Percentiles rank a stretch among this genome's conserved stretches.
Conservation (phyloP, 2,113 vertebrate genomes). For the Lathamus discolor region DNA sequence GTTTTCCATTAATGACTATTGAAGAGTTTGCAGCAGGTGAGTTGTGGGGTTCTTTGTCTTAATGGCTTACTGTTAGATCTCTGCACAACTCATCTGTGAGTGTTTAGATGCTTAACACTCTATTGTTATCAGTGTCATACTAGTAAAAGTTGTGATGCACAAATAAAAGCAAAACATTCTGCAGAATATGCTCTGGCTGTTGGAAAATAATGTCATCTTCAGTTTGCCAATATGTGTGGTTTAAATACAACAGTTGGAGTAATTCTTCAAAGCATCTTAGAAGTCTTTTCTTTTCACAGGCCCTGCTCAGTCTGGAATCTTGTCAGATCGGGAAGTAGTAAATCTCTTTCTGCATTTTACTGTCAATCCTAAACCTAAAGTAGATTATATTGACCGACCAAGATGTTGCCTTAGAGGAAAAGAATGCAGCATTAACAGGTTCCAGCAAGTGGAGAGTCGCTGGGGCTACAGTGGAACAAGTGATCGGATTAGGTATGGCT, state of each 20-base stretch:
- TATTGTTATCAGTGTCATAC: background rate
- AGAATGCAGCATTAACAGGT: slow-evolving; percentile 91
- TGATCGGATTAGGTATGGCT: slow-evolving; percentile 88
- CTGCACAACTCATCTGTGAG: background rate
- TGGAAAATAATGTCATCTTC: background rate
- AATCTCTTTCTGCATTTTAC: slow-evolving; percentile 97
- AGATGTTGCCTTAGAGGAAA: slow-evolving; percentile 92
- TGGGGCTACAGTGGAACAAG: slow-evolving; percentile 97
- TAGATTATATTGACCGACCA: slow-evolving; percentile 91
- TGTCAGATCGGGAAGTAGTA: slow-evolving; percentile 92
- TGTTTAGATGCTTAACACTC: background rate
- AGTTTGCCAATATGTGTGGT: background rate
- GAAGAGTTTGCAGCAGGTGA: slow-evolving; percentile 94
- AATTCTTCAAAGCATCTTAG: background rate
- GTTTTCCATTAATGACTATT: slow-evolving; percentile 94
- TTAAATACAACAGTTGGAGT: background rate
- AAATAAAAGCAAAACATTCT: background rate
- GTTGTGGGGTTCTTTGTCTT: background rate
- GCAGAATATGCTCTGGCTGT: background rate
- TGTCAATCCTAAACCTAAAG: slow-evolving; percentile 94
- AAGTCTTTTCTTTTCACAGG: slow-evolving; percentile 79
- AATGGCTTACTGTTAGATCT: background rate
- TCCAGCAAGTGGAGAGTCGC: slow-evolving; percentile 95
- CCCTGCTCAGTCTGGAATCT: slow-evolving; percentile 93
- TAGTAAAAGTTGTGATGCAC: background rate